phyloP scores from a whole-genome alignment of 2,113 vertebrate species.

The Chionomys nivalis region DNA sequence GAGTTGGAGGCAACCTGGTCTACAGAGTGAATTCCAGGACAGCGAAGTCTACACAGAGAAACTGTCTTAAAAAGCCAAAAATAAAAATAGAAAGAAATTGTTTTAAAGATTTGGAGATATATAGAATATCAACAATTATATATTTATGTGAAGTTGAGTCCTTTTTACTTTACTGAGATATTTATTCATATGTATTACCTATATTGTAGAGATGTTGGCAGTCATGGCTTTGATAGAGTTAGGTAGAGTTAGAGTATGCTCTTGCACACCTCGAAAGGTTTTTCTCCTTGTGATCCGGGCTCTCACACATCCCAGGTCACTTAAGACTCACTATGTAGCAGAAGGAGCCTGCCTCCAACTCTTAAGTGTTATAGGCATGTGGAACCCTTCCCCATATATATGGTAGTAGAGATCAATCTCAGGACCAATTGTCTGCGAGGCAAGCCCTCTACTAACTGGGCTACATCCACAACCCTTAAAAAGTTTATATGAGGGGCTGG shows the following conservation, averaged over 20 bases:
- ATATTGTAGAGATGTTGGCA: constrained; percentile 56
- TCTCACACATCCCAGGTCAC: background rate
- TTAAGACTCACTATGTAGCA: background rate
- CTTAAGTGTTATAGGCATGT: too few species aligned
- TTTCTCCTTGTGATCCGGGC: background rate
- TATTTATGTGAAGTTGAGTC: background rate
- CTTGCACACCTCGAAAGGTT: background rate
- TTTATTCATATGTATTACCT: constrained; percentile 3
- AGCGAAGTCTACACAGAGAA: background rate
- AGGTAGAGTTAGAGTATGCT: constrained; percentile 53
- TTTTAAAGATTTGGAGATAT: background rate
- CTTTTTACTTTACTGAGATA: constrained; percentile 16
- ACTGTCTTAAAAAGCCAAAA: background rate
- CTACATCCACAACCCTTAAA: background rate
- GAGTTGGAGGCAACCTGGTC: background rate
- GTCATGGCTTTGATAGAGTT: constrained; percentile 67
- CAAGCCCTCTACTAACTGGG: background rate
- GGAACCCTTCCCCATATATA: background rate
- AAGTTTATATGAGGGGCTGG: background rate
- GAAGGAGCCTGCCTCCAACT: background rate
- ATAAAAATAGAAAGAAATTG: background rate
- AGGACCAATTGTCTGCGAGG: background rate
- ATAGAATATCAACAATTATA: background rate
- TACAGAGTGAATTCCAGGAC: background rate
- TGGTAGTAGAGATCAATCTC: background rate